Conservation (phyloP, 2,113 vertebrate genomes). For the Lepisosteus oculatus region DNA sequence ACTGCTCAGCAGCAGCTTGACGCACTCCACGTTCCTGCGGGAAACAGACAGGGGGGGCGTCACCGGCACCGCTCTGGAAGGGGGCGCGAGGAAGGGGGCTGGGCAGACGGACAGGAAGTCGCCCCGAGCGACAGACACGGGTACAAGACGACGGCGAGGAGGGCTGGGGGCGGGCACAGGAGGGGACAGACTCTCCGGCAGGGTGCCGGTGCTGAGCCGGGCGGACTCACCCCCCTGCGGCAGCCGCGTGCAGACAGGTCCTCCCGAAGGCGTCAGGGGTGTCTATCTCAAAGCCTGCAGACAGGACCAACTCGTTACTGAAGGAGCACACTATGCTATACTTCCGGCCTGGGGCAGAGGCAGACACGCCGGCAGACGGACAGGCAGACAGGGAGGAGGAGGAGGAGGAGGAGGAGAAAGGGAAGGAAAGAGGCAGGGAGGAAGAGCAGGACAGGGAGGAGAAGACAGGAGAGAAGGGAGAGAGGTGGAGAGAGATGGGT, state of each 20-base stretch:
- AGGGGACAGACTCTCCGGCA: background rate
- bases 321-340: constrained; percentile 89
- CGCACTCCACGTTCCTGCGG: constrained; percentile 91
- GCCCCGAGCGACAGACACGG: no score
- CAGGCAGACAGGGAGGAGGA: constrained; percentile 40
- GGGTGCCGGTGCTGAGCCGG: background rate
- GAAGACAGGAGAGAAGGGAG: constrained; percentile 16
- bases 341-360: constrained; percentile 85
- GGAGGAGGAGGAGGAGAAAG: constrained; percentile 19
- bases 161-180: background rate
- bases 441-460: constrained; percentile 20
- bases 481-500: constrained; percentile 28
- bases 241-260: constrained; percentile 94
- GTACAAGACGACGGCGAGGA: background rate
- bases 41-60: background rate
- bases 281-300: constrained; percentile 97
- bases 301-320: constrained; percentile 94
- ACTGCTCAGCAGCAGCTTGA: constrained; percentile 90
- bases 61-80: background rate
- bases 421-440: constrained; percentile 14
- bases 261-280: constrained; percentile 91
- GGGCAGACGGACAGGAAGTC: background rate
- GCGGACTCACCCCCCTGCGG: constrained; percentile 90
- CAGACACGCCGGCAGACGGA: constrained; percentile 72
- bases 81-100: background rate